Evolutionary conservation across 2,797 vertebrate genomes (phyloP).

Genomic region (Cephalopachus bancanus): DNA sequence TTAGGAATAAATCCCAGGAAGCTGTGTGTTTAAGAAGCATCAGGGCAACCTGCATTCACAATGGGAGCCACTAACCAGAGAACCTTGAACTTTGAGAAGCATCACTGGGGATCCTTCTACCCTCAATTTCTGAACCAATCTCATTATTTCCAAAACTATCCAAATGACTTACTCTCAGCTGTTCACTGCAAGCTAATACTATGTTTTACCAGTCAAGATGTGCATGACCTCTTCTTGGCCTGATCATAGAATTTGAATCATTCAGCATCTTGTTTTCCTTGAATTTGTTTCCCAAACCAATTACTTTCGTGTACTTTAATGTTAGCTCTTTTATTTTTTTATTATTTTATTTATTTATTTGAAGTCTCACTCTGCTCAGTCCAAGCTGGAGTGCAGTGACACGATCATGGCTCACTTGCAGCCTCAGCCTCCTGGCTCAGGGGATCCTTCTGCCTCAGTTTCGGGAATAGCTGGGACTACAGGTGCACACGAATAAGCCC

Average conservation of each 20-base stretch:
- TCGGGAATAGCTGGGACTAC: too few species aligned
- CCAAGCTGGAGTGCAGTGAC: too few species aligned
- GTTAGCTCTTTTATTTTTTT: not conserved
- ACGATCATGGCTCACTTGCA: too few species aligned
- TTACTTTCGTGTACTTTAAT: not conserved
- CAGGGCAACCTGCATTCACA: not conserved
- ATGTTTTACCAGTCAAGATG: accelerated
- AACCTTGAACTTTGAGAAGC: not conserved
- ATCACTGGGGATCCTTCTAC: not conserved
- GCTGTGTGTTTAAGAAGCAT: not conserved
- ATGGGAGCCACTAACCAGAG: too few species aligned
- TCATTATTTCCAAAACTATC: not conserved
- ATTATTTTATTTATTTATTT: too few species aligned
- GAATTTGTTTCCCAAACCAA: not conserved
- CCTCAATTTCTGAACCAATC: not conserved
- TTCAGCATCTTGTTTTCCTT: not conserved
- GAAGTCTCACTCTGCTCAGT: too few species aligned
- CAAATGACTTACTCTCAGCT: not conserved
- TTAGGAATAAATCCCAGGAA: not conserved
- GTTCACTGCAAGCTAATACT: accelerated
- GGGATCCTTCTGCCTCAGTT: too few species aligned
- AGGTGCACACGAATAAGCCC: too few species aligned
- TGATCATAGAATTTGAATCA: not conserved
- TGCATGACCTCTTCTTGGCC: not conserved
- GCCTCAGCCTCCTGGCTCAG: too few species aligned